Evolutionary conservation across 2,113 vertebrate genomes (phyloP), one percentile per base, ranked within the genome.

Genomic region (Trichechus manatus): DNA sequence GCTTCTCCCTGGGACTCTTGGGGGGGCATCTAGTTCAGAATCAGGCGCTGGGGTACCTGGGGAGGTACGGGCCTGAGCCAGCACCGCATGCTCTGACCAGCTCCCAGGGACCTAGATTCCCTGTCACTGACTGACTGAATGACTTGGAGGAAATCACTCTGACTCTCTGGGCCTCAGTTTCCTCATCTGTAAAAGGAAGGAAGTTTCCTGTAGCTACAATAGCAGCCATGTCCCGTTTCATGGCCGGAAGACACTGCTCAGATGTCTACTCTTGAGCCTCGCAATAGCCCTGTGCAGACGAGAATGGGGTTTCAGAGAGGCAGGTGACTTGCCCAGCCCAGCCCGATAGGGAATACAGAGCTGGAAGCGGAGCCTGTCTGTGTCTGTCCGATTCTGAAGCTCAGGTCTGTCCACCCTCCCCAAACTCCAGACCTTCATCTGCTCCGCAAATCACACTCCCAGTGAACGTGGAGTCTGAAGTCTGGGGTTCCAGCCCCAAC

Each of bases 221-320:
- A 47, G 56, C n/a, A 56, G 68, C 20, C 17, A 4, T 14, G 11
- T 44, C 27, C 27, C 3, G 9, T 75, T 85, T 56, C 47, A 0
- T 1, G 13, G 72, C 85, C 63, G 23, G 47, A 9, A 6, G 36
- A 31, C 33, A 3, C 10, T 10, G 3, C 5, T 0, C 5, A 15
- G 19, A n/a, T 6, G 15, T 20, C 59, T 17, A 0, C 25, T 42
- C 77, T 22, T 17, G 29, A 20, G 17, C 44, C 14, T 79, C 19
- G 5, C 6, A 1, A 2, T 2, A 4, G n/a, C 27, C 68, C 17
- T 0, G 10, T 1, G 6, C 39, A 0, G 25, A 29, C 39, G 27
- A 79, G 66, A 25, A 25, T 20, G 42, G 1, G 31, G 53, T 33
- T 10, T 15, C 74, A 10, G 87, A 78, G 90, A 61, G 33, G 44